Conservation (phyloP, 2,113 vertebrate genomes). For the Castor canadensis region DNA sequence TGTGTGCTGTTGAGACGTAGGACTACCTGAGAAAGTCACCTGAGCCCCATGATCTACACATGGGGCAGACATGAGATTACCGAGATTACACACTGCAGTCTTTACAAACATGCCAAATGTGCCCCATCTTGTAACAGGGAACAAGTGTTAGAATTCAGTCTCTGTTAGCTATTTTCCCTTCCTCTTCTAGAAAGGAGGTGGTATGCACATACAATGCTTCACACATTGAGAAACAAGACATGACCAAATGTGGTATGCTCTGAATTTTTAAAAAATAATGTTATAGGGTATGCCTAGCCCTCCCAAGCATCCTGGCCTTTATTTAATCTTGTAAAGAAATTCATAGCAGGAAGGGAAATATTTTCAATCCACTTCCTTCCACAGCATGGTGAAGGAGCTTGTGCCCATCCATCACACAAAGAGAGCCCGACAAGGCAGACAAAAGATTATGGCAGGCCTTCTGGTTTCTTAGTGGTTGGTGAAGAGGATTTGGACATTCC, state of each 20-base stretch:
- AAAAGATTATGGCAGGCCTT: neutral
- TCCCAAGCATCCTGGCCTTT: slow-evolving; percentile 47
- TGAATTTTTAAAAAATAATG: slow-evolving; percentile 60
- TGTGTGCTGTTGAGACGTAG: too few relatives aligned
- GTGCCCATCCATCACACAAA: neutral
- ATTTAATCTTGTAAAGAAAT: slow-evolving; percentile 70
- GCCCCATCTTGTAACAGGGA: neutral
- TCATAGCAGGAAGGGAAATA: slow-evolving; percentile 47
- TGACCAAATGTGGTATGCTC: neutral
- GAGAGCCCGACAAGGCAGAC: neutral
- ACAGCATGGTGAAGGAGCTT: neutral
- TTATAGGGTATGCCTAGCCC: neutral
- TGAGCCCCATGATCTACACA: neutral
- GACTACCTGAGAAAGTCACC: neutral
- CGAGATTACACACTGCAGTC: neutral
- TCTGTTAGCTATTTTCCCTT: neutral
- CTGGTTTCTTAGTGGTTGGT: neutral
- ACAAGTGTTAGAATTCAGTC: neutral
- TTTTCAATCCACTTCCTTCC: slow-evolving; percentile 38
- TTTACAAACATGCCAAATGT: neutral
- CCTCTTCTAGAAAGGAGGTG: neutral
- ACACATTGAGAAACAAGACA: neutral
- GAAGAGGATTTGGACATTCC: neutral
- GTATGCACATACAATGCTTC: neutral
- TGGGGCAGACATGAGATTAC: too few relatives aligned